Evolutionary conservation across 2,888 invertebrate genomes (phyloP).

Genomic region (Parascotia fuliginaria): DNA sequence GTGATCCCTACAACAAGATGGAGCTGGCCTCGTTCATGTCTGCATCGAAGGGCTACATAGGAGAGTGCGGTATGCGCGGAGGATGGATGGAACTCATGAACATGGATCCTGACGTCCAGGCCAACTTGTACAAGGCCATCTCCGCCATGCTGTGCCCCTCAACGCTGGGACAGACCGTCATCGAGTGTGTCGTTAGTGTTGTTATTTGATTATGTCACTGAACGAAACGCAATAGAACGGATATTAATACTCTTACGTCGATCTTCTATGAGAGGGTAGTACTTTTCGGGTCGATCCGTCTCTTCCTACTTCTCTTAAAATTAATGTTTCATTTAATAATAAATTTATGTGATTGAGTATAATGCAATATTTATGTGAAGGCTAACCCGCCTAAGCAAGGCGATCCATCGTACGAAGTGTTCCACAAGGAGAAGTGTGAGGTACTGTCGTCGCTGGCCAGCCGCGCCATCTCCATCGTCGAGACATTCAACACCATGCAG

Average conservation of each 20-base stretch:
- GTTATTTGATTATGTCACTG: not conserved
- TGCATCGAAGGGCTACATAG: constrained; percentile 95
- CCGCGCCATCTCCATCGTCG: constrained; percentile 93
- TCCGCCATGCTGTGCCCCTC: constrained; percentile 96
- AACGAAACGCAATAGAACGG: too few relatives aligned
- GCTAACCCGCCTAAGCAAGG: constrained; percentile 92
- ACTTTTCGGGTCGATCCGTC: too few relatives aligned
- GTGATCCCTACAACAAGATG: constrained; percentile 91
- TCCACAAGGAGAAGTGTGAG: constrained; percentile 89
- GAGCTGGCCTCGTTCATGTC: constrained; percentile 97
- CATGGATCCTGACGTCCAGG: constrained; percentile 90
- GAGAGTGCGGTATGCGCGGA: constrained; percentile 92
- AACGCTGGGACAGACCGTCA: constrained; percentile 94
- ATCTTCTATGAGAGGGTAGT: too few relatives aligned
- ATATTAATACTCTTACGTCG: too few relatives aligned
- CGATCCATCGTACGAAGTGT: constrained; percentile 94
- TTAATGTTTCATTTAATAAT: too few relatives aligned
- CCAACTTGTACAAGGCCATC: constrained; percentile 92
- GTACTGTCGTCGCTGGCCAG: constrained; percentile 91
- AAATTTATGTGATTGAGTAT: too few relatives aligned
- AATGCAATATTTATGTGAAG: constrained; percentile 39
- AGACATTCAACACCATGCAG: constrained; percentile 95
- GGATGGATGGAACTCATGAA: constrained; percentile 90
- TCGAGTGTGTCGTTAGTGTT: constrained; percentile 88
- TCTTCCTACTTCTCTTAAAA: too few relatives aligned